These are phyloP conservation scores for Myocastor coypus DNA, from an alignment of 2,113 vertebrate species.

Conservation along the genomic window DNA sequence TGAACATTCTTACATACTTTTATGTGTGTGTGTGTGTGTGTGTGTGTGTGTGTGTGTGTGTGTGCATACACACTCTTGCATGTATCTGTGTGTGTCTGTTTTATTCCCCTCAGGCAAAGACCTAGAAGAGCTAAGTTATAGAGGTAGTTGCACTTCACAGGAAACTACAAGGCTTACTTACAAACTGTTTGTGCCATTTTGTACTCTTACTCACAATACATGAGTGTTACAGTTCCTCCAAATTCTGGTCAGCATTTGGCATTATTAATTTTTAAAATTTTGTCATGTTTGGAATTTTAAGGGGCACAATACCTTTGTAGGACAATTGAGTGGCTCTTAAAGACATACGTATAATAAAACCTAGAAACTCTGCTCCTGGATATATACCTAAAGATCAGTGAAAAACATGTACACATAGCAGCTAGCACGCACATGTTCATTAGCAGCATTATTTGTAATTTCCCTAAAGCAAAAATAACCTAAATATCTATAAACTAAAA, in stretches of 20 bases:
- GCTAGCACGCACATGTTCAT: neutral
- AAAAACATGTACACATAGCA: neutral
- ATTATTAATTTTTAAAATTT: conserved; percentile 2
- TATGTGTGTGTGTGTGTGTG: neutral
- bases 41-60: neutral
- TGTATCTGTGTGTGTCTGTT: neutral
- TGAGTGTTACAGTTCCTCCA: neutral
- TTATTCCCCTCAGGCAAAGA: neutral
- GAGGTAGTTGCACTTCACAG: neutral
- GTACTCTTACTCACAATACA: neutral
- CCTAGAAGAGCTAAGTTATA: neutral
- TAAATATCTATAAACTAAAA: neutral
- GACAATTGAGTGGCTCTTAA: neutral
- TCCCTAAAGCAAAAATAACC: neutral
- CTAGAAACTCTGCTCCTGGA: neutral
- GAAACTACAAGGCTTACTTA: neutral
- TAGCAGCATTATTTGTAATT: neutral
- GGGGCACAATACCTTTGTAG: neutral
- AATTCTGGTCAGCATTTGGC: neutral
- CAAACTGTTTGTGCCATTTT: neutral
- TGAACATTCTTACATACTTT: neutral
- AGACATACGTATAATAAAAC: neutral
- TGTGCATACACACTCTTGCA: too few relatives aligned
- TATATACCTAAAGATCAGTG: neutral
- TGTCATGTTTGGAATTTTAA: neutral